A percentile compares a stretch with the other conserved stretches of the same genome.
phyloP scores from a whole-genome alignment of 2,888 invertebrate genomes.

The Lasioglossum oenotherae region DNA sequence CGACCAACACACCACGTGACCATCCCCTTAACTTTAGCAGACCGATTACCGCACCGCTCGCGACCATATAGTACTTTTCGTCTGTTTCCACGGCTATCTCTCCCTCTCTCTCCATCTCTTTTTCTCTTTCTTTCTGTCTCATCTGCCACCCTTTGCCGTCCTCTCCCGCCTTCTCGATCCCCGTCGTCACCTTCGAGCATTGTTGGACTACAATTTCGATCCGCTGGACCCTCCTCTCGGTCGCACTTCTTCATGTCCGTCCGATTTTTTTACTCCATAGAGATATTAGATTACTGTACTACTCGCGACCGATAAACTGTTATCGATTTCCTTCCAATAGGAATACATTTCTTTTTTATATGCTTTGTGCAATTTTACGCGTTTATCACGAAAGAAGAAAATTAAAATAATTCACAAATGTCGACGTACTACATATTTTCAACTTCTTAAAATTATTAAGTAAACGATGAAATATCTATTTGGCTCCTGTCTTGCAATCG shows the following conservation, averaged over 20 bases:
- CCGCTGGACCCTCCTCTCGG: neutral
- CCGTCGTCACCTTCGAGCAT: neutral
- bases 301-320: neutral
- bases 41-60: slow-evolving; percentile 66
- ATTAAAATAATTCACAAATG: too few species aligned
- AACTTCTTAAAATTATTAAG: too few species aligned
- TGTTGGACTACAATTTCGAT: slow-evolving; percentile 1
- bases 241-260: slow-evolving; percentile 1
- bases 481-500: too few species aligned
- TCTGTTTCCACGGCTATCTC: slow-evolving; percentile 7
- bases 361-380: too few species aligned
- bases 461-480: too few species aligned
- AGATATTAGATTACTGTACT: neutral
- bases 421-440: too few species aligned
- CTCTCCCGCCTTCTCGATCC: neutral
- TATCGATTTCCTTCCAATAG: too few species aligned
- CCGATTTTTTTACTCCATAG: slow-evolving; percentile 16
- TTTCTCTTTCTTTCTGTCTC: neutral
- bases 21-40: slow-evolving; percentile 66
- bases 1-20: slow-evolving; percentile 62
- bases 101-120: neutral
- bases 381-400: too few species aligned
- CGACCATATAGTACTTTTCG: slow-evolving; percentile 35
- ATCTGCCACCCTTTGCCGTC: neutral
- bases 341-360: too few species aligned